Base-by-base conservation (phyloP, 1,140 invertebrate genomes). In the Drosophila triauraria region DNA sequence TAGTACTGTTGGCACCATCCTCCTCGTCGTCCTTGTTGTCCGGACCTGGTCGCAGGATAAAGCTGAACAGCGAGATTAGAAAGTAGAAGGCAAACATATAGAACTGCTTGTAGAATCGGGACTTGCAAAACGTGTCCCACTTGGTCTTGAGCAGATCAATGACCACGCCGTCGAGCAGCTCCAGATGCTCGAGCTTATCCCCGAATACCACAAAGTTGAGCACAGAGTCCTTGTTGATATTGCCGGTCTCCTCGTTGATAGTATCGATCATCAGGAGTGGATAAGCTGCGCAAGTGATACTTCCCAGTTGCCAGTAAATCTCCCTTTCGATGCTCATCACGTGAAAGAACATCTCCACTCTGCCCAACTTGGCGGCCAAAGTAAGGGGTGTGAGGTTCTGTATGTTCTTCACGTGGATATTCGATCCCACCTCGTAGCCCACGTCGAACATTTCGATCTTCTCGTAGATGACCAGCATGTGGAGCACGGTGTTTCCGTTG, bases 201-300 rank as follows among this genome's bases (percentile, higher is more conserved):
- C 98, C 98, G 94, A 99, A 99, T 5, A 99, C 98, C n/a, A 99
- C 98, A n/a, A 99, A 95, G 94, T 99, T 99, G 5, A 99, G 93
- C 1, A 97, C 98, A 0, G 98, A 99, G 83, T 97, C 96, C 82
- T 97, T 98, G 90, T 97, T 98, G 9, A 99, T 98, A 50, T 96
- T 95, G 23, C 99, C 99, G 6, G 97, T 98, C 78, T 96, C 95
- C 2, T 96, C 96, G 86, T 98, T 97, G 70, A 99, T 99, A 0
- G 98, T 99, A 92, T 99, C 99, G 23, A 99, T 97, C 93, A 98
- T 96, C 0, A 96, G 96, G n/a, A 99, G 92, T 0, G 99, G 98
- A 94, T 99, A 99, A 0, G 98, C 98, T 0, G 98, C 98, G 93
- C 98, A 99, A 0, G 97, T 99, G 8, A 99, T 98, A 82, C 97